Conservation (phyloP, 23 tunicate genomes). For the Diplosoma virens region DNA sequence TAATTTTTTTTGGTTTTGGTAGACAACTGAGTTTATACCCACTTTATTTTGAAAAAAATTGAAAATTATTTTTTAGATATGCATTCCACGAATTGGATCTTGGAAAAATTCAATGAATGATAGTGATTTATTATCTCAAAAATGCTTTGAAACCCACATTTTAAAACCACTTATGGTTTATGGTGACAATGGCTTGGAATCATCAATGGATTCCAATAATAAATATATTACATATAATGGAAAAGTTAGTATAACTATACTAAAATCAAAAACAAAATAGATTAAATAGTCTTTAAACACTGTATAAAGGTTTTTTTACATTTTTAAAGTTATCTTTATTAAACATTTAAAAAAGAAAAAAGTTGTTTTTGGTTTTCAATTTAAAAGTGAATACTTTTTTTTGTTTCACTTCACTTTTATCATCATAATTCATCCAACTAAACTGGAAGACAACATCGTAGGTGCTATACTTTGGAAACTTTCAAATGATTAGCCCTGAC, state of each 20-base stretch:
- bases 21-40: not conserved
- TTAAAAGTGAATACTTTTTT: not conserved
- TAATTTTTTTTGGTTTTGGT: not conserved
- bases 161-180: constrained; percentile 58
- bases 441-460: too few relatives aligned
- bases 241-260: constrained; percentile 58
- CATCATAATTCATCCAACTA: not conserved
- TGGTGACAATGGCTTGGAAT: not conserved
- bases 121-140: constrained; percentile 59
- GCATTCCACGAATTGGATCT: constrained; percentile 75
- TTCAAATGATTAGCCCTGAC: too few relatives aligned
- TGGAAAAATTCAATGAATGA: constrained; percentile 72
- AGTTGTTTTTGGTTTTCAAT: too few relatives aligned
- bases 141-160: constrained; percentile 75
- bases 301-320: not conserved
- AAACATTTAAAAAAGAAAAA: not conserved
- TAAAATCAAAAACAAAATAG: not conserved
- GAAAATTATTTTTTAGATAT: constrained; percentile 41
- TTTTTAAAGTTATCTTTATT: not conserved
- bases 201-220: not conserved
- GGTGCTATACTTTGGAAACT: too few relatives aligned
- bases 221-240: constrained; percentile 83
- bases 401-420: not conserved
- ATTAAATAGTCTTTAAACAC: not conserved
- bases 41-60: not conserved